Evolutionary conservation across 2,797 vertebrate species (phyloP).

Genomic region (Gobio occitaniae): DNA sequence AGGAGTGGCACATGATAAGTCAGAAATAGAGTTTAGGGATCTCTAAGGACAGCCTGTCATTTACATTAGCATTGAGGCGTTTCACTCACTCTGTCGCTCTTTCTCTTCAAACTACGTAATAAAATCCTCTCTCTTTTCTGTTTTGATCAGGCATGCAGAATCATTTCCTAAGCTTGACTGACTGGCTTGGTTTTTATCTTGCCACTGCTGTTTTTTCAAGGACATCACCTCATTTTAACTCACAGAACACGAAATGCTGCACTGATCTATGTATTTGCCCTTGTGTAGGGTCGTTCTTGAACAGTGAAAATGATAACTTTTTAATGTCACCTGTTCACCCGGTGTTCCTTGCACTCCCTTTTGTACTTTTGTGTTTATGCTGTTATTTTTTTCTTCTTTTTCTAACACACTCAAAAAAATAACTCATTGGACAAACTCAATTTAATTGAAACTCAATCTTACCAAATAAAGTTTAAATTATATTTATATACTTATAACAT

Average conservation of each 20-base stretch:
- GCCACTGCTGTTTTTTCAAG: slow-evolving; percentile 24
- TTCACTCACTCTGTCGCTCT: slow-evolving; percentile 2
- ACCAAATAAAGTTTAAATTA: too few relatives aligned
- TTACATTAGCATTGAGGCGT: background rate
- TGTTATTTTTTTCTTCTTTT: background rate
- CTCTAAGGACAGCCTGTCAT: slow-evolving; percentile 22
- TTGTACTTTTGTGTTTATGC: background rate
- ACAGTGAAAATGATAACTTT: slow-evolving; percentile 1
- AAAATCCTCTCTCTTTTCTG: background rate
- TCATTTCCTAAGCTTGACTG: slow-evolving; percentile 31
- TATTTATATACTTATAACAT: too few relatives aligned
- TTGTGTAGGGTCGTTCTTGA: background rate
- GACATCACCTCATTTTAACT: slow-evolving; percentile 19
- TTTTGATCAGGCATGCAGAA: slow-evolving; percentile 40
- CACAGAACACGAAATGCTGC: background rate
- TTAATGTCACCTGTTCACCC: slow-evolving; percentile 1
- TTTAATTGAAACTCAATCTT: too few relatives aligned
- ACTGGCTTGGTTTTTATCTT: slow-evolving; percentile 25
- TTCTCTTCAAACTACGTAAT: background rate
- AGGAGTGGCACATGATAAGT: background rate
- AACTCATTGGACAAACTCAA: too few relatives aligned
- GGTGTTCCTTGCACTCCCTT: background rate
- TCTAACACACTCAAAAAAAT: background rate
- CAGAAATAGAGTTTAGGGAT: background rate
- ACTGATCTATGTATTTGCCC: background rate